These are phyloP conservation scores for Mastomys coucha DNA, from an alignment of 2,113 vertebrate genomes.

Conservation along the genomic window DNA sequence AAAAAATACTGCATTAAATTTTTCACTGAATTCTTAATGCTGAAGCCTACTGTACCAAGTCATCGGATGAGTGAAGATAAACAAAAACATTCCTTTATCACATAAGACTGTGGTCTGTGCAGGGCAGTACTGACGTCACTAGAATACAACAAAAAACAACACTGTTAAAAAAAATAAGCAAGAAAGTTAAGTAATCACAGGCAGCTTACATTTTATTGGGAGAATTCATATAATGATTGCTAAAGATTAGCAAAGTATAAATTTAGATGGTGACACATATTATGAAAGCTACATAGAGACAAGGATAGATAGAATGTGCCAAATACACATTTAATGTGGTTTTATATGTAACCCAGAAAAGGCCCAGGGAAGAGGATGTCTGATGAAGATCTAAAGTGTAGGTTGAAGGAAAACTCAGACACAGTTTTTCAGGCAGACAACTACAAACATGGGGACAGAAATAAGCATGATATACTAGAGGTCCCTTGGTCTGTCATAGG, in stretches of 20 bases:
- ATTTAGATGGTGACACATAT: not conserved
- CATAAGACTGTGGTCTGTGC: not conserved
- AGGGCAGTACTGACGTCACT: not conserved
- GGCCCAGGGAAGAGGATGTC: not conserved
- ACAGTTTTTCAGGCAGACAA: not conserved
- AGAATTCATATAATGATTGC: not conserved
- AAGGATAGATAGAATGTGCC: not conserved
- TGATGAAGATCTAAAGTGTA: not conserved
- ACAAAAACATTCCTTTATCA: not conserved
- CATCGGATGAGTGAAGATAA: not conserved
- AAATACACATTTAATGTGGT: not conserved
- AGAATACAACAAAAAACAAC: not conserved
- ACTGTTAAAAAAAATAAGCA: not conserved
- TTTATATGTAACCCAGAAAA: not conserved
- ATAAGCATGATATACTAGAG: not conserved
- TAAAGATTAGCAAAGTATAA: not conserved
- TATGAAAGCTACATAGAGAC: not conserved
- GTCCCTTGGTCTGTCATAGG: not conserved
- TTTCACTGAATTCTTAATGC: not conserved
- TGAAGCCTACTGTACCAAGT: not conserved
- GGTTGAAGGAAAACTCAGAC: not conserved
- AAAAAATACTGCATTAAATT: conserved; percentile 4
- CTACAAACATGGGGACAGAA: not conserved
- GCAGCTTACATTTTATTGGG: not conserved
- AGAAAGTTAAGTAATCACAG: not conserved